Base-by-base conservation (phyloP, 2,797 vertebrate species). In the Naso thynnoides region DNA sequence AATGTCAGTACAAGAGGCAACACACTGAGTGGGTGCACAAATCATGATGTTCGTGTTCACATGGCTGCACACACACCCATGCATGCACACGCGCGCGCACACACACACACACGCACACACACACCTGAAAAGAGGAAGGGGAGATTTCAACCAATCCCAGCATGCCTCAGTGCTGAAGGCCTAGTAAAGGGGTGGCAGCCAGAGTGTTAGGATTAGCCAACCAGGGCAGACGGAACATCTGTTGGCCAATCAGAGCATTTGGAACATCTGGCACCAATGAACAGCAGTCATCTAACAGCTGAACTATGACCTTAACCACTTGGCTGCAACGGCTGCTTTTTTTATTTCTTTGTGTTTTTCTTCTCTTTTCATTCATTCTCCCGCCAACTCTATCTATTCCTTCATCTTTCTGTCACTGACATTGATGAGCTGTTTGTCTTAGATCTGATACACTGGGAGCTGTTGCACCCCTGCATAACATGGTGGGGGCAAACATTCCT, bases 211-310 rank as follows among this genome's bases (percentile, higher is more conserved):
- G 48, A 69, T 85, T 27, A 81, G 77, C 83, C 81, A 89, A 88
- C 82, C 84, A 83, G 75, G 53, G 71, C 29, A 56, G 73, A 65
- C n/a, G 0, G 64, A 90, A 88, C 92, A 92, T 91, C 87, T 88
- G 89, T 72, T 77, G 60, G 56, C 85, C 89, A 93, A 91, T 91
- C 84, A 82, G 49, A 76, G 78, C 47, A 64, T 78, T 78, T 63
- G 73, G 76, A 93, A 91, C 93, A 93, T 92, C 88, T 93, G 89
- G 85, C 70, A 48, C 77, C 38, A 78, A 69, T 82, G 69, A 85
- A 45, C 62, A 70, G 55, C 84, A 70, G 80, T 62, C 47, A 60
- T 73, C 73, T 39, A 55, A 70, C 61, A 61, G 71, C 57, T 86
- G 82, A 91, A 73, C 87, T 86, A 71, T 88, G 89, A 89, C 86